phyloP scores from a whole-genome alignment of 2,797 vertebrate species.

The Molossus alvarezi region DNA sequence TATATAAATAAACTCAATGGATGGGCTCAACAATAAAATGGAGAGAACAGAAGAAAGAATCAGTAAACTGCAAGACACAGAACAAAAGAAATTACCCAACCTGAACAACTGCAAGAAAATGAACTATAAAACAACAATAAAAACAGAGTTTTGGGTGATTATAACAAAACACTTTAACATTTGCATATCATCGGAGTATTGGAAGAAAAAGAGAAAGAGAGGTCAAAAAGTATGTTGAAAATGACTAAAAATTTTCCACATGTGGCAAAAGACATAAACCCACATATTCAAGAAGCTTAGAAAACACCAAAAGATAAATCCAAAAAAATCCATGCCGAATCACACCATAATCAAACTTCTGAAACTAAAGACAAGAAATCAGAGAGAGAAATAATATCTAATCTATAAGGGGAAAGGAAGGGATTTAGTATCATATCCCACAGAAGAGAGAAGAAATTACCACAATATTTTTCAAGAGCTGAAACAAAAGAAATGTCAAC shows the following conservation, averaged over 20 bases:
- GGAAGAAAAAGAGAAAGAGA: neutral
- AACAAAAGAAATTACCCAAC: neutral
- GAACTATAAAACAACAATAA: neutral
- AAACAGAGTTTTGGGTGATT: neutral
- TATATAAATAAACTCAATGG: neutral
- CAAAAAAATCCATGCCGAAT: conserved; percentile 1
- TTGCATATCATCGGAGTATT: neutral
- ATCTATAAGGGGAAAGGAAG: neutral
- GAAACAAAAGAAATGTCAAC: conserved; percentile 2
- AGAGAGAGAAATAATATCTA: neutral
- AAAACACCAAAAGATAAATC: neutral
- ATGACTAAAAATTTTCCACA: neutral
- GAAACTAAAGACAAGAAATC: neutral
- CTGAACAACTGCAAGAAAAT: neutral
- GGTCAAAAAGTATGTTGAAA: neutral
- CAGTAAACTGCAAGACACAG: neutral
- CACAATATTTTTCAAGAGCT: neutral
- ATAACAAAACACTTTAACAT: neutral
- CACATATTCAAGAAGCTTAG: neutral
- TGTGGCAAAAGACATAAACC: conserved; percentile 20
- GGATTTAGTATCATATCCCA: neutral
- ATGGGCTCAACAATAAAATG: neutral
- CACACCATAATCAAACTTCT: neutral
- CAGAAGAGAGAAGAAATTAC: neutral
- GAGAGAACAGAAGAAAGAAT: neutral